These are phyloP conservation scores for Lates japonicus DNA, from an alignment of 2,797 vertebrate genomes.

Conservation along the genomic window DNA sequence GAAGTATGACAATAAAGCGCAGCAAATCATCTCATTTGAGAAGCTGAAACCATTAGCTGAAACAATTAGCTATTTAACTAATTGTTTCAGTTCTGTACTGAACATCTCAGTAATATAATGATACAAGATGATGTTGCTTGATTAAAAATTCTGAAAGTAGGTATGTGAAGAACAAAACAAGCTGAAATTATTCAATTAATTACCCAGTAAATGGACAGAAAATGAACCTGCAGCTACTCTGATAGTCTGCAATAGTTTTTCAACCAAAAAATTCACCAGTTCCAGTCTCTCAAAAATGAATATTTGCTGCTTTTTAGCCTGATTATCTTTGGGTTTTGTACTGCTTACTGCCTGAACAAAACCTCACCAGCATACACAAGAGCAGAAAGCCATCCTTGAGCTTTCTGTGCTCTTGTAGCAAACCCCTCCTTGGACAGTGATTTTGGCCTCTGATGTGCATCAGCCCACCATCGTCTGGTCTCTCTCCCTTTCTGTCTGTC, in stretches of 20 bases:
- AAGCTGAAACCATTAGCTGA: too few species aligned
- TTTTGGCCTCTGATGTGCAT: constrained; percentile 59
- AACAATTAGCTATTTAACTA: too few species aligned
- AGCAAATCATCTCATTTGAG: too few species aligned
- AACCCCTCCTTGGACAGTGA: constrained; percentile 16
- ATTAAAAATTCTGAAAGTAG: not conserved
- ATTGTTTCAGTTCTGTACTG: too few species aligned
- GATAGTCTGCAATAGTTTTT: not conserved
- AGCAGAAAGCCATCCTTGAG: constrained; percentile 14
- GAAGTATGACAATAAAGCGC: not conserved
- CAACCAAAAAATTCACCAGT: not conserved
- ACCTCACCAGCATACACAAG: not conserved
- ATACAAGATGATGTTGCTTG: too few species aligned
- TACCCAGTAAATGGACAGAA: not conserved
- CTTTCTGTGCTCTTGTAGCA: constrained; percentile 31
- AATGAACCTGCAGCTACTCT: not conserved
- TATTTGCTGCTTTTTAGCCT: not conserved
- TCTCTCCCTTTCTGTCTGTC: constrained; percentile 53
- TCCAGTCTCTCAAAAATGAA: not conserved
- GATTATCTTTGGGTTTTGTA: not conserved
- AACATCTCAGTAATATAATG: too few species aligned
- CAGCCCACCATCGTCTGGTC: constrained; percentile 50
- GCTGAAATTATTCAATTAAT: too few species aligned
- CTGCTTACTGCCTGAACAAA: too few species aligned
- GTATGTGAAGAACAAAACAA: too few species aligned